Base-by-base conservation (phyloP, 2,797 vertebrate species). In the Chaetodon trifasciatus region DNA sequence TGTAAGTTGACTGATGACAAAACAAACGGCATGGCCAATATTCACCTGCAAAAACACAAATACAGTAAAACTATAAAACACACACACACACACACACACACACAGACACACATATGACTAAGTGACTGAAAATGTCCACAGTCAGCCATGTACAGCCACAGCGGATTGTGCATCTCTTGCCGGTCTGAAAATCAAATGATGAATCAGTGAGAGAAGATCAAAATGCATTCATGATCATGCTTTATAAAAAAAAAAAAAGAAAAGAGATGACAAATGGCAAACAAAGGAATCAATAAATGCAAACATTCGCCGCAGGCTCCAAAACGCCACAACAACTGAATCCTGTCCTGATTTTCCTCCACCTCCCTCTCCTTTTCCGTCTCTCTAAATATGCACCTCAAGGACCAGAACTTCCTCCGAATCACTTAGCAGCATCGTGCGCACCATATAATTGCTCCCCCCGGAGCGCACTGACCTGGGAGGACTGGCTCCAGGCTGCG, bases 381-480 rank as follows among this genome's bases (percentile, higher is more conserved):
- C 9, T 78, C 10, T 74, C 74, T 85, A 81, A 63, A 87, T 72
- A 62, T 83, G 82, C 73, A 82, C 86, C 82, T 88, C 74, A 74
- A 73, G 72, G 78, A 74, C 86, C 84, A 86, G 84, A 86, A 74
- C 77, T 37, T 88, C 79, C 81, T 90, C 86, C 89, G 83, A 85
- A 85, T 86, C 71, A 86, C 69, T 84, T 65, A 78, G 86, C 78
- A 86, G 84, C 81, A 75, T 47, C 28, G 71, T 44, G 84, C 79
- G 93, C 81, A 88, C 89, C 91, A 93, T 79, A 94, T 78, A 94
- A 95, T 94, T 95, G 94, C 95, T 96, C 95, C 95, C 96, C 94
- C 95, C 95, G 91, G 92, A 95, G 96, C 95, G 89, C 95, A 96
- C 96, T 96, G 95, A 96, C 96, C 96, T 96, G 95, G 92, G 94